phyloP scores from a whole-genome alignment of 30 jellyfish, hydroid and myxozoan species.

The Morbakka virulenta region DNA sequence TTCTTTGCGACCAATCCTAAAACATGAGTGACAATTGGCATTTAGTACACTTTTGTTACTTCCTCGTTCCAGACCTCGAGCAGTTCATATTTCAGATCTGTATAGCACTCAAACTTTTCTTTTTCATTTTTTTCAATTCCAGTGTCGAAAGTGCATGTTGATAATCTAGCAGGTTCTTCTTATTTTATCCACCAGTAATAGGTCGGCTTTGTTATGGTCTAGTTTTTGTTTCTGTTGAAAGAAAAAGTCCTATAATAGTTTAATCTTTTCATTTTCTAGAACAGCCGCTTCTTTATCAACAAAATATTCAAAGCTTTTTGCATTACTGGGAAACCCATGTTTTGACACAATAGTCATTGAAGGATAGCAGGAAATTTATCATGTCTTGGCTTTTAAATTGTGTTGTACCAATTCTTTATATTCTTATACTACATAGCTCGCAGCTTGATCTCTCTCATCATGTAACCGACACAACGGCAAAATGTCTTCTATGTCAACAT shows the following conservation, averaged over 20 bases:
- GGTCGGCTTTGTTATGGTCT: constrained; percentile 33
- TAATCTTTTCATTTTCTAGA: neutral
- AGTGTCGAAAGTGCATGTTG: too few species aligned
- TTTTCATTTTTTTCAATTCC: too few species aligned
- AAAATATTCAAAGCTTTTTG: constrained; percentile 7
- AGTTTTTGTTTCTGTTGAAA: neutral
- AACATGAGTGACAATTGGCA: too few species aligned
- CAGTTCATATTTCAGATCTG: too few species aligned
- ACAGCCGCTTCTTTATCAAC: constrained; percentile 9
- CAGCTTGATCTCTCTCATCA: constrained; percentile 15
- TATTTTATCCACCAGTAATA: too few species aligned
- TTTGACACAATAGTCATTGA: neutral
- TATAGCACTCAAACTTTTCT: too few species aligned
- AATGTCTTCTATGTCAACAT: constrained; percentile 11
- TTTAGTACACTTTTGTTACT: too few species aligned
- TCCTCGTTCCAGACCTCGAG: too few species aligned
- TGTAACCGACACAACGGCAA: constrained; percentile 19
- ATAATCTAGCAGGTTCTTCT: too few species aligned
- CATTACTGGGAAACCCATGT: constrained; percentile 19
- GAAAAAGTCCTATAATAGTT: constrained; percentile 17
- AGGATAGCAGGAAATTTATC: constrained; percentile 9
- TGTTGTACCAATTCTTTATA: constrained; percentile 1
- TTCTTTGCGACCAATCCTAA: too few species aligned
- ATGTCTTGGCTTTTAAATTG: constrained; percentile 9
- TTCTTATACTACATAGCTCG: neutral